A percentile compares a stretch with the other conserved stretches of the same genome.
Evolutionary conservation across 2,888 invertebrate species (phyloP).

Genomic region (Loripinus fragilis): DNA sequence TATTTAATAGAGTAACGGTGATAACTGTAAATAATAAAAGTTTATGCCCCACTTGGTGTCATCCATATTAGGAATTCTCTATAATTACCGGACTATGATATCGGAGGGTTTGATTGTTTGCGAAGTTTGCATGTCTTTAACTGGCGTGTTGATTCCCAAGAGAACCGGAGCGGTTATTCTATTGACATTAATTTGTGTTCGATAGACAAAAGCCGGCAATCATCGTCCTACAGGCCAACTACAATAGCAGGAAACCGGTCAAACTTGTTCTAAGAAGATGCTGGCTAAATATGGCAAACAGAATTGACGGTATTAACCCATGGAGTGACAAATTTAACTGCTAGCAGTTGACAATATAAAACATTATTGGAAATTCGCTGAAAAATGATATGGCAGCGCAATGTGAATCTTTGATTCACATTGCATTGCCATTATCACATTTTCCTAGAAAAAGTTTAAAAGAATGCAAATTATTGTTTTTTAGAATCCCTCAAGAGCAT

Average conservation of each 20-base stretch:
- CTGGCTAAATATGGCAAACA: constrained; percentile 11
- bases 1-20: too few species aligned
- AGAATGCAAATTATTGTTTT: too few species aligned
- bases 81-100: not conserved
- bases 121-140: constrained; percentile 3
- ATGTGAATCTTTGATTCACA: too few species aligned
- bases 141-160: not conserved
- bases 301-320: not conserved
- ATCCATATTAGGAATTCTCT: not conserved
- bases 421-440: too few species aligned
- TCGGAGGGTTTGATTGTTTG: not conserved
- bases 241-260: not conserved
- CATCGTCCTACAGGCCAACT: not conserved
- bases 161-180: constrained; percentile 2
- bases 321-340: too few species aligned
- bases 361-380: too few species aligned
- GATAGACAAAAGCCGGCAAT: constrained; percentile 13
- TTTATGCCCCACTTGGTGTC: too few species aligned
- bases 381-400: too few species aligned
- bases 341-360: too few species aligned
- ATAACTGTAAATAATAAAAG: too few species aligned
- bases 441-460: too few species aligned
- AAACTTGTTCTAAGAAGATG: not conserved
- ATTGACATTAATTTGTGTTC: constrained; percentile 20
- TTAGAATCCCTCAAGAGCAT: too few species aligned